Base-by-base conservation (phyloP, 92 coral and sea anemone genomes). In the Siderastrea radians region DNA sequence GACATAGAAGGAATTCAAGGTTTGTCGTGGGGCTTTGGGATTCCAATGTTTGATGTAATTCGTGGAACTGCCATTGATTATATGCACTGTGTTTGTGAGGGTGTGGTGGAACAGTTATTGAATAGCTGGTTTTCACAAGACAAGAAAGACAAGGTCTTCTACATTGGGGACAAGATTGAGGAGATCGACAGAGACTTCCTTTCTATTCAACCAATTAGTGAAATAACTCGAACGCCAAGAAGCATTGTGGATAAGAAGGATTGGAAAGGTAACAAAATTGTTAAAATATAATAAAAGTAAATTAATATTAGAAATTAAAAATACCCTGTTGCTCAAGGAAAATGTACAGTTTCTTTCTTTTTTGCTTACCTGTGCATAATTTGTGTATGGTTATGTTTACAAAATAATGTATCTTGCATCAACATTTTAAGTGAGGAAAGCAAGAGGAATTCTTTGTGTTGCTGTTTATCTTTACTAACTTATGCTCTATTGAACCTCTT, bases 41-140 rank as follows among this genome's bases (percentile, higher is more conserved):
- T 86, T 2, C 90, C 90, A 11, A 66, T 49, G 10, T 89, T 75
- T 78, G 93, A 89, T 16, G 26, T 89, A 4, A 78, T 84, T n/a
- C 64, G 70, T 52, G 93, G 93, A 0, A 89, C 93, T 11, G 90
- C 74, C 10, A 78, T 89, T 67, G 93, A 89, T 51, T 89, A 89
- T 72, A 89, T 89, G 68, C 68, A 63, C 68, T 63, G 43, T 63
- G 3, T 15, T 16, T 63, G 38, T 15, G 68, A 63, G 68, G 93
- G 90, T n/a, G 93, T 89, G 8, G 90, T 89, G 6, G 90, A 90
- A 1, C 89, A 84, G 60, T 80, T 63, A 14, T 75, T 90, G 13
- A 85, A 78, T 6, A 53, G 26, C 60, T 90, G 93, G 93, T 90
- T 90, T 78, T 63, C 54, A 15, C 48, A 47, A 48, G 89, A 85